A percentile compares a stretch with the other conserved stretches of the same genome.
phyloP scores from a whole-genome alignment of 2,888 invertebrate genomes.

The Rhagophthalmus giganteus region DNA sequence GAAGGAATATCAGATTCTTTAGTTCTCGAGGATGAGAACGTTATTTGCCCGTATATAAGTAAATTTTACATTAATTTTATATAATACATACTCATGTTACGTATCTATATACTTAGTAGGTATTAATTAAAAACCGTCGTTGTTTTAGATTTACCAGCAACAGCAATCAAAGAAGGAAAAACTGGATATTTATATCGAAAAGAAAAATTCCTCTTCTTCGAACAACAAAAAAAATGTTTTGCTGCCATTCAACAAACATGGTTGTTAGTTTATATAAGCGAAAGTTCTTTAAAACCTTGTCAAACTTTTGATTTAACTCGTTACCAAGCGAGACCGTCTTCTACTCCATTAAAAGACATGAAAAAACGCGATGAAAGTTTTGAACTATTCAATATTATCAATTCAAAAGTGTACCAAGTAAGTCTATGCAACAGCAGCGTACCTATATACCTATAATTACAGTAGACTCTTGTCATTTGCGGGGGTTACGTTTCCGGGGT shows the following conservation, averaged over 20 bases:
- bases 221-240: slow-evolving; percentile 20
- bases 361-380: slow-evolving; percentile 23
- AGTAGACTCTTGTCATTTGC: too few relatives aligned
- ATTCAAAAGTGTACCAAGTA: slow-evolving; percentile 19
- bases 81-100: too few relatives aligned
- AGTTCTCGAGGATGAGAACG: too few relatives aligned
- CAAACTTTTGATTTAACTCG: slow-evolving; percentile 27
- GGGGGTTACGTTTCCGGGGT: too few relatives aligned
- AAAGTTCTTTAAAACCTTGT: slow-evolving; percentile 26
- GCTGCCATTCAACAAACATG: slow-evolving; percentile 18
- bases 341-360: slow-evolving; percentile 9
- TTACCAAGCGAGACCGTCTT: slow-evolving; percentile 23
- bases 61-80: too few relatives aligned
- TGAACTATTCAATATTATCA: slow-evolving; percentile 6
- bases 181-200: slow-evolving; percentile 14
- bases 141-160: slow-evolving; percentile 24
- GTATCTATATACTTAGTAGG: too few relatives aligned
- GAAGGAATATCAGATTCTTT: too few relatives aligned
- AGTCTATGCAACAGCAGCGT: not conserved
- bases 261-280: slow-evolving; percentile 22
- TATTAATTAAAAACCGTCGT: too few relatives aligned
- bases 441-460: too few relatives aligned
- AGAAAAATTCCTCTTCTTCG: slow-evolving; percentile 24
- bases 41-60: too few relatives aligned
- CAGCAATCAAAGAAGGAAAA: slow-evolving; percentile 16